A percentile compares a stretch with the other conserved stretches of the same genome.
These are phyloP conservation scores for Cynoglossus semilaevis DNA, from an alignment of 2,113 vertebrate species.

Conservation along the genomic window DNA sequence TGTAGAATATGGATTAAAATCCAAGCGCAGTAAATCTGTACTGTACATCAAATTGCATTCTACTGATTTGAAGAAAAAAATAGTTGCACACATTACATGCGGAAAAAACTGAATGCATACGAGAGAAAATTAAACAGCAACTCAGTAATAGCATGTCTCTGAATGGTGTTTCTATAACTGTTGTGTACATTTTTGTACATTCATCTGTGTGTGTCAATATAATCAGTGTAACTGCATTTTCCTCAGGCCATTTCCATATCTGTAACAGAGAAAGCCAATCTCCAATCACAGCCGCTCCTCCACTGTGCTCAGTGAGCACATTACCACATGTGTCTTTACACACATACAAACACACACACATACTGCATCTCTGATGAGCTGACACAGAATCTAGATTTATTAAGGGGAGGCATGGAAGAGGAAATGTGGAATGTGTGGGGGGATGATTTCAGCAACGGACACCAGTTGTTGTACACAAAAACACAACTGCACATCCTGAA, in stretches of 20 bases:
- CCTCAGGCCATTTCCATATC: conserved; percentile 61
- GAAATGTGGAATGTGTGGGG: conserved; percentile 28
- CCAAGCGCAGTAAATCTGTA: no score
- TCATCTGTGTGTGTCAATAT: no score
- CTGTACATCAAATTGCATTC: no score
- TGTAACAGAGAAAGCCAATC: conserved; percentile 59
- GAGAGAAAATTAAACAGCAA: no score
- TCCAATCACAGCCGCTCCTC: conserved; percentile 40
- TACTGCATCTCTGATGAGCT: conserved; percentile 56
- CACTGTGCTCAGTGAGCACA: conserved; percentile 22
- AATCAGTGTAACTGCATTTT: conserved; percentile 53
- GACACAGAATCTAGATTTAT: conserved; percentile 65
- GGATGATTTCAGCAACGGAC: conserved; percentile 40
- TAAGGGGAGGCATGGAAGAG: conserved; percentile 33
- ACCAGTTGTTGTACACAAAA: conserved; percentile 31
- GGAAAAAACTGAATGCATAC: no score
- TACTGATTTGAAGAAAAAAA: no score
- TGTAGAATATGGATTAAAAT: no score
- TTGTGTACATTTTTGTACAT: no score
- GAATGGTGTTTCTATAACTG: no score
- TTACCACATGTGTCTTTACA: conserved; percentile 41
- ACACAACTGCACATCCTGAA: conserved; percentile 5
- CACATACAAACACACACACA: conserved; percentile 23
- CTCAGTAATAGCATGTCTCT: no score
- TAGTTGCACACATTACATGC: no score